Evolutionary conservation across 2,888 invertebrate species (phyloP).

Genomic region (Carcina quercana): DNA sequence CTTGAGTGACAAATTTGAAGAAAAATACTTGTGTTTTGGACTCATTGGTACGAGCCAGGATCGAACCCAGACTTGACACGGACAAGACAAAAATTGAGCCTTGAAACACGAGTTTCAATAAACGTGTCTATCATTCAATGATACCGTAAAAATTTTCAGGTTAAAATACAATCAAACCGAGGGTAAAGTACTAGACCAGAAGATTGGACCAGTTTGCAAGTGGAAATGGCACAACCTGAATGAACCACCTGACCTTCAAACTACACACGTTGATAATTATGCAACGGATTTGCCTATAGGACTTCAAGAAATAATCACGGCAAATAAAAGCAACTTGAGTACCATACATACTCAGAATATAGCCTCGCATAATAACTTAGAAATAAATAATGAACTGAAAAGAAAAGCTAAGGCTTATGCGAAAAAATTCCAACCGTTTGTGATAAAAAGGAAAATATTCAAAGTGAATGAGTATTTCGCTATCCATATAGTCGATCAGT

Average conservation of each 20-base stretch:
- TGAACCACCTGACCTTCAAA: slow-evolving; percentile 37
- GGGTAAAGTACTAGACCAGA: slow-evolving; percentile 33
- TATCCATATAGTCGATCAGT: slow-evolving; percentile 36
- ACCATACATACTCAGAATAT: slow-evolving; percentile 17
- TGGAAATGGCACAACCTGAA: slow-evolving; percentile 52
- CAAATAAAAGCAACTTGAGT: slow-evolving; percentile 11
- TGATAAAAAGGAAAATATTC: slow-evolving; percentile 35
- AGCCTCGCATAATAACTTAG: slow-evolving; percentile 21
- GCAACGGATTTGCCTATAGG: background rate
- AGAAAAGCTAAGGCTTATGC: slow-evolving; percentile 25
- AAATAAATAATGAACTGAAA: slow-evolving; percentile 33
- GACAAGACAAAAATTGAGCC: too few relatives aligned
- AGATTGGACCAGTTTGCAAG: slow-evolving; percentile 28
- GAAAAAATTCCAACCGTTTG: slow-evolving; percentile 33
- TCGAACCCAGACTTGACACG: too few relatives aligned
- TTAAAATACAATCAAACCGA: slow-evolving; percentile 48
- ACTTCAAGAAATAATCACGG: background rate
- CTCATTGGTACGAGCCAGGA: too few relatives aligned
- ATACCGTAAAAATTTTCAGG: too few relatives aligned
- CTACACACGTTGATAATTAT: slow-evolving; percentile 12
- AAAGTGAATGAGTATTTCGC: slow-evolving; percentile 45
- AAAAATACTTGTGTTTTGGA: too few relatives aligned
- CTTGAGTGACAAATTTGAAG: too few relatives aligned
- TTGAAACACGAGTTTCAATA: too few relatives aligned
- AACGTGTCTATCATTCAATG: too few relatives aligned